A percentile compares a stretch with the other conserved stretches of the same genome.
Conservation (phyloP, 1,140 invertebrate genomes). For the Dendroctonus ponderosae region DNA sequence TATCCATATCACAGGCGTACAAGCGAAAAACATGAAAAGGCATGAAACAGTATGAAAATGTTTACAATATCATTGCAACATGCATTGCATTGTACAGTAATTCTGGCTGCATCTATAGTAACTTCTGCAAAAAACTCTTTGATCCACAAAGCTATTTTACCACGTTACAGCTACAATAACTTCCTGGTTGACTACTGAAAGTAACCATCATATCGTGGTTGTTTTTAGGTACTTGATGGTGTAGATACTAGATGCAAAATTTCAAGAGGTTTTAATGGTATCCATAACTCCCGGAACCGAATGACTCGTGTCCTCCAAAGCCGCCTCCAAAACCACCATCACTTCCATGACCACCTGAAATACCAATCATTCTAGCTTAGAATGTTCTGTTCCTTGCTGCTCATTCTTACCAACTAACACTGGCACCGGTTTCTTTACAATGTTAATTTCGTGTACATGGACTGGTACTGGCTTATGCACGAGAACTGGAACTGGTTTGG, state of each 20-base stretch:
- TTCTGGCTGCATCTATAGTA: not conserved
- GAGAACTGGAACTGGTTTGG: conserved; percentile 48
- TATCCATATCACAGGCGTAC: too few relatives aligned
- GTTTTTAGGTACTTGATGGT: not conserved
- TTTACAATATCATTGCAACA: too few relatives aligned
- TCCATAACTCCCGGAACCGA: conserved; percentile 21
- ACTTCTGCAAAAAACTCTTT: conserved; percentile 24
- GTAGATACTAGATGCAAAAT: not conserved
- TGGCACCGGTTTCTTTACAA: conserved; percentile 62
- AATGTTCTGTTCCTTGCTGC: not conserved
- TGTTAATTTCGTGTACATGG: conserved; percentile 51
- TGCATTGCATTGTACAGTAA: too few relatives aligned
- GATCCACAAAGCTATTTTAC: conserved; percentile 17
- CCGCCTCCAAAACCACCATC: conserved; percentile 26
- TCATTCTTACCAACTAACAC: conserved; percentile 48
- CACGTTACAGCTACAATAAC: not conserved
- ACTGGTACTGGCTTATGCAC: conserved; percentile 49
- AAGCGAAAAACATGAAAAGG: too few relatives aligned
- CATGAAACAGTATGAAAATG: too few relatives aligned
- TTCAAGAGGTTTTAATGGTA: conserved; percentile 10
- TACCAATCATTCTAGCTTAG: not conserved
- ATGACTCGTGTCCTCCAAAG: conserved; percentile 25
- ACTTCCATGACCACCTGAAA: conserved; percentile 34
- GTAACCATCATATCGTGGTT: not conserved
- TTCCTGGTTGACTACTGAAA: too few relatives aligned